phyloP scores from a whole-genome alignment of 2,113 vertebrate genomes.

The Dipodomys stephensi region DNA sequence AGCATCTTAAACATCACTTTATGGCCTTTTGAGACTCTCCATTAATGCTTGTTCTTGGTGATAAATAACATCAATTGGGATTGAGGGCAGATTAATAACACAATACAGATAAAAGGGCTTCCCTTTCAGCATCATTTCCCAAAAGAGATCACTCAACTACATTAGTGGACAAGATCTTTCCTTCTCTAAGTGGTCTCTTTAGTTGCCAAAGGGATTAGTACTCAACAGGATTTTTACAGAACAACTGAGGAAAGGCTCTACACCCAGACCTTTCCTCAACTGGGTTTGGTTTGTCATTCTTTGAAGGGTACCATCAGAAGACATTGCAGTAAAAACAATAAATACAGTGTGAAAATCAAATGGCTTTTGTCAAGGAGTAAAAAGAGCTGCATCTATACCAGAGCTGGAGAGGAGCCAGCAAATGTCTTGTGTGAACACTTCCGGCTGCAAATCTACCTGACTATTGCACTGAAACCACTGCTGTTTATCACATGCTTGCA shows the following conservation, averaged over 20 bases:
- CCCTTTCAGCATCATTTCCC: conserved; percentile 35
- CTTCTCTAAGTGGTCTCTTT: conserved; percentile 35
- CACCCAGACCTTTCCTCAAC: neutral
- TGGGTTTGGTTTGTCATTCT: neutral
- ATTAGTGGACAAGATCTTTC: neutral
- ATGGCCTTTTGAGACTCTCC: neutral
- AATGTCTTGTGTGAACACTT: conserved; percentile 22
- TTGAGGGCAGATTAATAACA: neutral
- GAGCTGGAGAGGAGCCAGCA: neutral
- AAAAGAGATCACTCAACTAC: neutral
- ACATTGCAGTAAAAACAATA: neutral
- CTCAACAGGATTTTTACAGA: conserved; percentile 17
- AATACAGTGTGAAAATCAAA: neutral
- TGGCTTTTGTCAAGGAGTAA: neutral
- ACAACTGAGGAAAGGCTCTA: neutral
- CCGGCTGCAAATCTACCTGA: conserved; percentile 67
- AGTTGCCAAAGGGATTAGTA: neutral
- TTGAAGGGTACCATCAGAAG: neutral
- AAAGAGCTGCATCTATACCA: neutral
- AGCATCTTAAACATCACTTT: neutral
- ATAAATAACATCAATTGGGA: conserved; percentile 39
- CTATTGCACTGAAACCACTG: conserved; percentile 68
- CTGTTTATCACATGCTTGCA: conserved; percentile 57
- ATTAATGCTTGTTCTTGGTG: conserved; percentile 37
- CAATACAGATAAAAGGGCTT: conserved; percentile 27